These are phyloP conservation scores for Pilophorus perplexus DNA, from an alignment of 2,888 invertebrate species.

Conservation along the genomic window DNA sequence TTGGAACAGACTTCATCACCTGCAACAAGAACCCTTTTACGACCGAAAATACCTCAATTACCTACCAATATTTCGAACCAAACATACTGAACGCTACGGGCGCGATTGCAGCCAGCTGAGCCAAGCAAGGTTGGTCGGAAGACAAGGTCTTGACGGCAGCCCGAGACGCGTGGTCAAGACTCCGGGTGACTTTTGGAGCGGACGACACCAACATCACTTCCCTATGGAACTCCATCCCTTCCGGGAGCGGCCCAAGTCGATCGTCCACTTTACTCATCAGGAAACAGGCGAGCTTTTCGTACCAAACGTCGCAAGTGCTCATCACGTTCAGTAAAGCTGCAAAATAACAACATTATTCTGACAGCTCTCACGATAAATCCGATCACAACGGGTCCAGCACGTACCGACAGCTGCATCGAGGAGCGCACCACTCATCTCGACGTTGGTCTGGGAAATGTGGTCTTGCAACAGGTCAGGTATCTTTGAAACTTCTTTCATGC, in stretches of 20 bases:
- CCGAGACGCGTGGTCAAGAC: not conserved
- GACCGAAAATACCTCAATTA: too few relatives aligned
- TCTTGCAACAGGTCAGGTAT: slow-evolving; percentile 13
- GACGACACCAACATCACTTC: slow-evolving; percentile 7
- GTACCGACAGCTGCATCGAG: too few relatives aligned
- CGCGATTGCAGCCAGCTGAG: slow-evolving; percentile 8
- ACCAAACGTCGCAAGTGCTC: slow-evolving; percentile 18
- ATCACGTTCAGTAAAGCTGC: not conserved
- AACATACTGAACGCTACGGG: slow-evolving; percentile 8
- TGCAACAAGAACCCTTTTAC: slow-evolving; percentile 1
- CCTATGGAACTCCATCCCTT: not conserved
- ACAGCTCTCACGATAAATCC: too few relatives aligned
- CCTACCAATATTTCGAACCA: too few relatives aligned
- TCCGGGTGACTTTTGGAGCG: not conserved
- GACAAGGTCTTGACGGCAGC: slow-evolving; percentile 2
- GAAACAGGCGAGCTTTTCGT: slow-evolving; percentile 12
- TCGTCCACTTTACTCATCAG: slow-evolving; percentile 2
- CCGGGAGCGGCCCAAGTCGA: not conserved
- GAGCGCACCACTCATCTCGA: slow-evolving; percentile 4
- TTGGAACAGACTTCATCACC: not conserved
- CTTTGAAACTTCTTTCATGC: not conserved
- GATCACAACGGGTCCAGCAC: too few relatives aligned
- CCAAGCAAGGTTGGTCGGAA: slow-evolving; percentile 12
- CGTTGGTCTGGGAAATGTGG: not conserved
- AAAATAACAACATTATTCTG: not conserved